Base-by-base conservation (phyloP, 2,888 invertebrate genomes). In the Xylota sylvarum region DNA sequence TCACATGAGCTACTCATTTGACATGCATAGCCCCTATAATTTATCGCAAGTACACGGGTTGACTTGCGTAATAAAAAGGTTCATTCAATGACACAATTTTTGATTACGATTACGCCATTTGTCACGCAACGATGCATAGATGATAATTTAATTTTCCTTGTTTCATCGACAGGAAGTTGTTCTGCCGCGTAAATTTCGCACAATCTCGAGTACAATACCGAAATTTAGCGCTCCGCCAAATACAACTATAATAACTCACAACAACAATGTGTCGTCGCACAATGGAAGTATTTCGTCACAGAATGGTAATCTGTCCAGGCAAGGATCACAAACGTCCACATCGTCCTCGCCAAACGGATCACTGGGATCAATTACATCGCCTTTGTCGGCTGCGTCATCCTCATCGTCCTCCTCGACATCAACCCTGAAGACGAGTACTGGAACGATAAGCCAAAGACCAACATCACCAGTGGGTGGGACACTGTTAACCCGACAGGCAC, bases 161-260 rank as follows among this genome's bases (percentile, higher is more conserved):
- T 84, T 30, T 43, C 14, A 19, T 60, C 23, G 92, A 46, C 90
- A 97, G 97, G 96, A 97, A 94, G 95, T 96, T 89, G 95, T 96
- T 48, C 93, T 96, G 89, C 96, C 97, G 10, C 95, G 97, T 88
- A 95, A 96, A 89, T 96, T 95, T 93, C 95, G 98, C 88, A 98
- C 97, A 14, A 94, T 96, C 52, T 94, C 95, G 55, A 95, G 91
- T 88, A 92, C 92, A 10, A 91, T 92, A 70, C 91, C 92, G 55
- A 91, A 91, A 88, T 90, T 91, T 40, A 91, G 91, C 76, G 91
- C 90, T 69, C 90, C 91, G 17, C 91, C 91, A 56, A 91, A 91
- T 83, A 90, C 90, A 65, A 89, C 90, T 9, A 92, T 91, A 52
- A 90, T 92, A 0, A 91, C 91, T 81, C 92, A 92, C 27, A 85